A percentile compares a stretch with the other conserved stretches of the same genome.
Evolutionary conservation across 2,797 vertebrate genomes (phyloP).

Genomic region (Monodelphis domestica): DNA sequence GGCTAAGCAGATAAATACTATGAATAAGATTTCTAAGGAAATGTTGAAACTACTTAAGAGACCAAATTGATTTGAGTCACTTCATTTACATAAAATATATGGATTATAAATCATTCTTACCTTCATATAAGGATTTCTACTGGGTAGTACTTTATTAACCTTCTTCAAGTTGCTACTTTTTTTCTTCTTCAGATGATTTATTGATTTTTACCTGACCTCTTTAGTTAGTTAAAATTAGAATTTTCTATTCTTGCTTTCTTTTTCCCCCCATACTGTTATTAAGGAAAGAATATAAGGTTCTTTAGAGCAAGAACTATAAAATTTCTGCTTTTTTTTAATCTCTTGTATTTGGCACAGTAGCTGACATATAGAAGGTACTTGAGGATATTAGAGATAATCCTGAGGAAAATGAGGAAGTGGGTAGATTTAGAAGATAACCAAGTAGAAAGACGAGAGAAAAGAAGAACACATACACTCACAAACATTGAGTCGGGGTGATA

Average conservation of each 20-base stretch:
- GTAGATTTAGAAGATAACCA: not conserved
- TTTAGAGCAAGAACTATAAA: not conserved
- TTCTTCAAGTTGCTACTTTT: not conserved
- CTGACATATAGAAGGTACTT: not conserved
- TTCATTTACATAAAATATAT: not conserved
- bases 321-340: not conserved
- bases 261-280: not conserved
- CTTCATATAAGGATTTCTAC: not conserved
- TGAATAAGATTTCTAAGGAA: not conserved
- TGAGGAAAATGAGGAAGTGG: not conserved
- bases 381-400: not conserved
- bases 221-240: not conserved
- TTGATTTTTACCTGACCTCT: not conserved
- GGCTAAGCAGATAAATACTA: not conserved
- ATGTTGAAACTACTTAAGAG: not conserved
- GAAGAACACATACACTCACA: not conserved
- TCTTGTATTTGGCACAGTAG: not conserved
- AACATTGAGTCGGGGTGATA: not conserved
- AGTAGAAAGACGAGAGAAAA: not conserved
- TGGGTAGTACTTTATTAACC: not conserved
- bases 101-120: not conserved
- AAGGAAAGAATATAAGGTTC: not conserved
- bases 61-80: not conserved
- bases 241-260: not conserved
- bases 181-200: not conserved